These are phyloP conservation scores for Thecocarcelia acutangulata DNA, from an alignment of 2,888 invertebrate genomes.

Conservation along the genomic window DNA sequence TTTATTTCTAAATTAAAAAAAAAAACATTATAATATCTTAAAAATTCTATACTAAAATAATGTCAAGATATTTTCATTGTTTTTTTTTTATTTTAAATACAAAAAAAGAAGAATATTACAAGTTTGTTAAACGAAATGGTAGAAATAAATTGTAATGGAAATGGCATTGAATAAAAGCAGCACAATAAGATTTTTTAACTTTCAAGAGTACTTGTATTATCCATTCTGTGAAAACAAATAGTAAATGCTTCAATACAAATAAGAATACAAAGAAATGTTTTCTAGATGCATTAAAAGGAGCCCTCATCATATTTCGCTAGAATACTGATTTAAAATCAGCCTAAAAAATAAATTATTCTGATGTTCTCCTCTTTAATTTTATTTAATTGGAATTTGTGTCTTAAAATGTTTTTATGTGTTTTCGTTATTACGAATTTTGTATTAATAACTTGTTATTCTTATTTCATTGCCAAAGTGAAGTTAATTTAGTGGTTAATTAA, in stretches of 20 bases:
- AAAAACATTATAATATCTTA: too few species aligned
- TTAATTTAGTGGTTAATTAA: conserved; percentile 48
- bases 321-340: neutral
- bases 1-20: neutral
- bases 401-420: too few species aligned
- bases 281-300: neutral
- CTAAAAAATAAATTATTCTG: too few species aligned
- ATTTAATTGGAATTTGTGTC: too few species aligned
- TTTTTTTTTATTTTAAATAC: neutral
- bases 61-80: too few species aligned
- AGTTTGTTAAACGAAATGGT: neutral
- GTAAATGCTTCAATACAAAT: neutral
- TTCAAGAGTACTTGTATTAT: conserved; percentile 3
- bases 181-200: neutral
- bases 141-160: neutral
- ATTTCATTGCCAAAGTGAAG: neutral
- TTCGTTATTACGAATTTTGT: too few species aligned
- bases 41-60: too few species aligned
- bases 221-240: neutral
- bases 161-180: conserved; percentile 9
- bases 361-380: too few species aligned
- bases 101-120: neutral
- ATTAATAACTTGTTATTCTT: too few species aligned
- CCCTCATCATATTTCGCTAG: neutral
- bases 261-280: neutral